Base-by-base conservation (phyloP, 1,140 invertebrate genomes). In the Paraescarpia echinospica region DNA sequence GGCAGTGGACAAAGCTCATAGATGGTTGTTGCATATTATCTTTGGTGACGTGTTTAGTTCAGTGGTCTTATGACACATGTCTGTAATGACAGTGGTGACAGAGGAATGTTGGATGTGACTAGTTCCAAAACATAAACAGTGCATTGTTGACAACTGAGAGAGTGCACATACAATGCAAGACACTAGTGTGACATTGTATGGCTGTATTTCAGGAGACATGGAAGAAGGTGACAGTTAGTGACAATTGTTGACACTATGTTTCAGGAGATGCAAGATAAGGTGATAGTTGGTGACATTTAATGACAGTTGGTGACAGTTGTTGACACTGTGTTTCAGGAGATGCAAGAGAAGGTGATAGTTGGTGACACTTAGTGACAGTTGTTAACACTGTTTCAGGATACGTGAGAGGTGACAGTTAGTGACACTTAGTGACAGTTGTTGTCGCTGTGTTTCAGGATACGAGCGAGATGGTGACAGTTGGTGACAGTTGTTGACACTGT, bases 361-460 rank as follows among this genome's bases (percentile, higher is more conserved):
- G 18, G 59, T 77, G 59, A 77, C 59, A 77, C 5, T 77, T 77
- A 18, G 5, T 77, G 59, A 35, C 33, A 34, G 6, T 89, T 6
- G 27, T 5, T 89, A 33, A 5, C 89, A 90, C 92, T 91, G 94
- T 95, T 95, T 6, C 94, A 97, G 97, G 99, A 99, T 97, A 99
- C 98, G 1, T 97, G 98, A 93, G 98, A 98, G 93, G 98, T 99
- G 6, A 98, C 59, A 77, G 59, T 77, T 77, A 77, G 59, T 99
- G 6, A 98, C 59, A 77, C 5, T 77, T 77, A 77, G 59, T 77
- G 59, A 77, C 27, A 77, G 59, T 18, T 77, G 59, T 77, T 77
- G 59, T 14, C 59, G 4, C 59, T 22, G 59, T 77, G 14, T 77
- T 77, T 6, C 59, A 77, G 22, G 59, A 77, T 6, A 77, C 27